Evolutionary conservation across 2,888 invertebrate genomes (phyloP), one percentile per base, ranked within the genome.

Genomic region (Caenorhabditis sp.): DNA sequence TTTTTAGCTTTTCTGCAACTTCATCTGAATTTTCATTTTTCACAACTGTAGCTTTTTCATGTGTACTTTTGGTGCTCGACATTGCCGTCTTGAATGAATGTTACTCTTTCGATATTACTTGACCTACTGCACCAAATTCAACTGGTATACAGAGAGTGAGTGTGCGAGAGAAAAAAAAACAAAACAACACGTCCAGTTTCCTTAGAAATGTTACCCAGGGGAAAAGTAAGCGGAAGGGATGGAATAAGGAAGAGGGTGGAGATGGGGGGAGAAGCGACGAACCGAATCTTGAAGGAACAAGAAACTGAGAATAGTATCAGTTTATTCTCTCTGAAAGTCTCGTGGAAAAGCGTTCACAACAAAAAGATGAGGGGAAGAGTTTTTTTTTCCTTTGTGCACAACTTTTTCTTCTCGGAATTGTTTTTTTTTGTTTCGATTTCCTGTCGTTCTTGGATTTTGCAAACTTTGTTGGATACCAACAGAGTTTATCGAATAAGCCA

Each of bases 141-240:
- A 73, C 61, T 73, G 61, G 24, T 44, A n/a, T n/a, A 64, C 22
- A 7, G 8, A 47, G 63, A 12, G 41, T 28, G 51, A 19, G 26
- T 31, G 7, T 31, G n/a, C n/a, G n/a, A n/a, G n/a, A n/a, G n/a
- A 59, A 16, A 61, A 28, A 61, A 66, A 47, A 75, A 76, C 47
- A 70, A 72, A 61, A 79, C 59, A 47, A 59, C 69, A 54, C 44
- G 14, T 47, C 63, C 63, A 70, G 69, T 70, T 70, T 77, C 68
- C 54, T 51, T 70, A 69, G 44, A 47, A 70, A 79, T 79, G 79
- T 72, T 79, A 70, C 79, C 79, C 79, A 70, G 24, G 79, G 79
- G 79, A 79, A 63, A 70, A 70, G 70, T 79, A 70, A 38, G 59
- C 59, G 31, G 51, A 24, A 35, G 56, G 61, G 38, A 12, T 6